These are phyloP conservation scores for Epinephelus awoara DNA, from an alignment of 2,797 vertebrate species.

Conservation along the genomic window DNA sequence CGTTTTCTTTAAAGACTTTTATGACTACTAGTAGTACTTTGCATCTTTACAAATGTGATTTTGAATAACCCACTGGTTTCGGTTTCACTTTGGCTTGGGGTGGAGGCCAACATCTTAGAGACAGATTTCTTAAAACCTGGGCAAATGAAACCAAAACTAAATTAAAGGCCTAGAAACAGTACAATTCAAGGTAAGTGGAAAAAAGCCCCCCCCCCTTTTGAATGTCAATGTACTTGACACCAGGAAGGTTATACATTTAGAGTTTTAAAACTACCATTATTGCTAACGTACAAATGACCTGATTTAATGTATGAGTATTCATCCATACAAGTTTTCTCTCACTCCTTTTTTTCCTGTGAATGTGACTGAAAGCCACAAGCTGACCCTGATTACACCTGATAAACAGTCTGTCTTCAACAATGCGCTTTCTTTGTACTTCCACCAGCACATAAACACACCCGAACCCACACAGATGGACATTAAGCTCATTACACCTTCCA, in stretches of 20 bases:
- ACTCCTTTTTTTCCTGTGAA: background rate
- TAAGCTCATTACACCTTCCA: conserved; percentile 1
- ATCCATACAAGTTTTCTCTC: no score
- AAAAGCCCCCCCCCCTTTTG: no score
- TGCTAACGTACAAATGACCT: no score
- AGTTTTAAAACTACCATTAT: no score
- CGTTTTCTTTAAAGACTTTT: background rate
- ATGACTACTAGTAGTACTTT: background rate
- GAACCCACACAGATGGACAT: background rate
- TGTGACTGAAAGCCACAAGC: background rate
- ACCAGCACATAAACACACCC: background rate
- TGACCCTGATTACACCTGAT: background rate
- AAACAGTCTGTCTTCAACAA: background rate
- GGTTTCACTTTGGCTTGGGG: background rate
- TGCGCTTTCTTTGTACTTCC: background rate
- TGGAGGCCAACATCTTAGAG: background rate
- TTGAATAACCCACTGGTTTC: background rate
- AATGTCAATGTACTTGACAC: background rate
- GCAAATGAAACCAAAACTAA: background rate
- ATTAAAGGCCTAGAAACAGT: no score
- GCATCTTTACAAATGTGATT: background rate
- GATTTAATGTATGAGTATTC: no score
- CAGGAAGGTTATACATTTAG: no score
- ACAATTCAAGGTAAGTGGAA: no score
- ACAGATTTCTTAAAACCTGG: background rate